Evolutionary conservation across 1,140 invertebrate genomes (phyloP), one percentile per base, ranked within the genome.

Genomic region (Cyrtorhinus lividipennis): DNA sequence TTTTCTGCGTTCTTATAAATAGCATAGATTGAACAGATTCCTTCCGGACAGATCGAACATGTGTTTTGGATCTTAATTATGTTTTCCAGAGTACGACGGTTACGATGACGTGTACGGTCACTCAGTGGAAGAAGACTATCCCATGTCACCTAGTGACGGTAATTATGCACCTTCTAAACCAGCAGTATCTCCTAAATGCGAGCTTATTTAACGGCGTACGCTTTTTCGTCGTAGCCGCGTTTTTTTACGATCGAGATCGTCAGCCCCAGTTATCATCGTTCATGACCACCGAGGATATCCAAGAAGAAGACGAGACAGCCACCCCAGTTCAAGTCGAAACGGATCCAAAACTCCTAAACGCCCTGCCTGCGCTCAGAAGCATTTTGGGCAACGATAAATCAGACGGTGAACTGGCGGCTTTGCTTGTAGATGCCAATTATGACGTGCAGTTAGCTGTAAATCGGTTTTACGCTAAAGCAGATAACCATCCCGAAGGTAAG

Each of bases 41-140:
- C n/a, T n/a, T n/a, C n/a, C n/a, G n/a, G n/a, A 15, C 24, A 13
- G 15, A 63, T 62, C 18, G 15, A n/a, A n/a, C n/a, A n/a, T n/a
- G n/a, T n/a, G n/a, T n/a, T 58, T 26, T 58, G 44, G 12, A 20
- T 64, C 56, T 64, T 60, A 61, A 65, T 44, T 63, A 48, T 70
- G 68, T 63, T 65, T 68, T 72, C 13, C 68, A 87, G 92, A 94
- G 71, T 93, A 90, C 73, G 90, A 94, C 70, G 85, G 83, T 56
- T 92, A 90, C 72, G 88, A 94, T 70, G 89, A 94, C 77, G 82
- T 91, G 63, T 95, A 94, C 73, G 91, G 91, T 1, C 88, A 92
- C 74, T 95, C 92, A 20, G 83, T 95, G 23, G 92, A 95, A 75
- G 88, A 91, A 71, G 90, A 92, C 69, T 86, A 83, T 71, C 87